Base-by-base conservation (phyloP, 2,113 vertebrate genomes). In the Forbesichthys agassizii region DNA sequence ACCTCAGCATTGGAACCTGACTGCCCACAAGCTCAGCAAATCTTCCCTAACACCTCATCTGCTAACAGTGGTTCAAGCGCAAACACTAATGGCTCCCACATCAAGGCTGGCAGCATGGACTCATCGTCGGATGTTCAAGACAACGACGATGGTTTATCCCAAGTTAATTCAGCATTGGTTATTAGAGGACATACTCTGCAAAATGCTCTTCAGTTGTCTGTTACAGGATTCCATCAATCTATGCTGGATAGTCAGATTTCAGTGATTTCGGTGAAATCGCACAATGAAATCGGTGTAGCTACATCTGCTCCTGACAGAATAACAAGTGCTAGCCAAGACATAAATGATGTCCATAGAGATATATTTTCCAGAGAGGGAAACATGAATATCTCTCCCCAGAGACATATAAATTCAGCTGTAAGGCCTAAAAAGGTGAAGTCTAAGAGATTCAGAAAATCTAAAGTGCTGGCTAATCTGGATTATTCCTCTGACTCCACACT, bases 401-500 rank as follows among this genome's bases (percentile, higher is more conserved):
- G 58, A 55, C 63, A 42, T 57, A 33, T 27, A 36, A 48, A 68
- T 56, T 52, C 42, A 64, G 51, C 56, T 68, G 51, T 69, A 33
- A 11, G 63, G 4, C 18, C 48, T 11, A 87, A 87, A 68, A 92
- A 85, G 64, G 77, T 46, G 36, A 92, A 86, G 49, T 75, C 73
- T 7, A 93, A 91, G 59, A 83, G 85, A 48, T 75, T 90, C 58
- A 88, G 88, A 73, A 88, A 81, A 70, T 77, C 78, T 18, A 83
- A 89, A 57, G 73, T 80, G 51, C 88, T 78, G 54, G 71, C 73
- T 54, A 65, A 73, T 69, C 51, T 71, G n/a, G 16, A 68, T 60
- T 86, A 80, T 71, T 90, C 86, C 10, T 88, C 90, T 33, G 90
- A 93, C n/a, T 92, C 88, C 11, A 86, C 86, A 33, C 36, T 78